These are phyloP conservation scores for Pantherophis vulpinus DNA, from an alignment of 2,797 vertebrate genomes.

Conservation along the genomic window DNA sequence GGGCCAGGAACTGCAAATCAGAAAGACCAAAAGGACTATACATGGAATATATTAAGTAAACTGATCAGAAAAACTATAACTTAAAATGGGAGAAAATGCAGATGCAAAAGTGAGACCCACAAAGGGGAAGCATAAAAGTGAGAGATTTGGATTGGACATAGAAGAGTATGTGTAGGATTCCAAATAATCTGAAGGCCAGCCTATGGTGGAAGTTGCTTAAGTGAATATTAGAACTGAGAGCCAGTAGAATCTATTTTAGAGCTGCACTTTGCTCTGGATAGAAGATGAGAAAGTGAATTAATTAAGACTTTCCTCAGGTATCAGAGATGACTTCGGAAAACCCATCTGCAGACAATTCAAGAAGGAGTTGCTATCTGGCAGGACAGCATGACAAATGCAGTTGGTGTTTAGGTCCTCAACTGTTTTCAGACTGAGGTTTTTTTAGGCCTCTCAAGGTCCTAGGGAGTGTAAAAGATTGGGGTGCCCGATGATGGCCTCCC, in stretches of 20 bases:
- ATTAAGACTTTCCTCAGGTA: not conserved
- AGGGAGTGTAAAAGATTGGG: not conserved
- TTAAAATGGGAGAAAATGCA: not conserved
- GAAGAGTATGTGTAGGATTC: not conserved
- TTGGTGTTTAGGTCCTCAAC: not conserved
- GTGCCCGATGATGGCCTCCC: not conserved
- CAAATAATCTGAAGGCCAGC: not conserved
- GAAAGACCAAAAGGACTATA: not conserved
- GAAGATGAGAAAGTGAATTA: not conserved
- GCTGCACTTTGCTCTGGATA: not conserved
- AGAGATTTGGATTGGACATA: not conserved
- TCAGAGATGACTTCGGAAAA: not conserved
- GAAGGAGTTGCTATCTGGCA: not conserved
- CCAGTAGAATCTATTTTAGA: not conserved
- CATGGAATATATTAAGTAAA: not conserved
- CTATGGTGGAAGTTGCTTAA: not conserved
- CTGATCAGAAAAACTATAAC: not conserved
- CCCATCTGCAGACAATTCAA: not conserved
- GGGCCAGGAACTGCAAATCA: not conserved
- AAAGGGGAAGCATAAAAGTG: not conserved
- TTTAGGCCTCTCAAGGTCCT: not conserved
- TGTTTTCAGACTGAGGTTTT: not conserved
- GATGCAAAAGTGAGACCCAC: not conserved
- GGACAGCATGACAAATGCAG: not conserved
- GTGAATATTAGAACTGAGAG: not conserved